Evolutionary conservation across 2,797 vertebrate species (phyloP), one percentile per base, ranked within the genome.

Genomic region (Cheirogaleus major): DNA sequence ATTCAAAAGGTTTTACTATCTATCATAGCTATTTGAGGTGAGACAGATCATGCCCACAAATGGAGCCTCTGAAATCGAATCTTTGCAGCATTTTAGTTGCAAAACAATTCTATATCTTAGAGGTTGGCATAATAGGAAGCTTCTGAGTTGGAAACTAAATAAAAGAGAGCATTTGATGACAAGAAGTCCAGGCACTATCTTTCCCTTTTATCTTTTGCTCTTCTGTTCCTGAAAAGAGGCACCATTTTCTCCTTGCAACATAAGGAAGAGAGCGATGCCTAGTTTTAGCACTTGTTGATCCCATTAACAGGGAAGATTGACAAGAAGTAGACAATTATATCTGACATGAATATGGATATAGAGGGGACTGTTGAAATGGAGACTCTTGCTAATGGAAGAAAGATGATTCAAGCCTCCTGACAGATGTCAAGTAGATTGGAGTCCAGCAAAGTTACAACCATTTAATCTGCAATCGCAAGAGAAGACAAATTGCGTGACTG

Each of bases 371-470:
- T 97, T 96, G 97, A 96, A 98, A 90, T 80, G 90, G 96, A 98
- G 97, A 97, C 76, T 96, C 96, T 80, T 87, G 5, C 12, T 98
- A 98, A 98, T 98, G 97, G 98, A 98, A 97, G 96, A 97, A 97
- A 98, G 97, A 97, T 96, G 73, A 98, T 95, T 81, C 1, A 0
- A 41, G 30, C 78, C 94, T 96, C 97, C 94, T 97, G 94, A 93
- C 6, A 25, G 92, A 96, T 97, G 97, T 98, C 97, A 98, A 95
- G 92, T 76, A 91, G 63, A 52, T 48, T 93, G 91, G 94, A 97
- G 93, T 80, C 94, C 90, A 95, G 55, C 11, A 93, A 98, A 96
- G 97, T 98, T 97, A 88, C 57, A 98, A 96, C 83, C 22, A 41
- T 92, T 90, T 96, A 1, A 85, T 96, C 95, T 96, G 76, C 93